Conservation (phyloP, 1,140 invertebrate species). For the Danaus melanippus region DNA sequence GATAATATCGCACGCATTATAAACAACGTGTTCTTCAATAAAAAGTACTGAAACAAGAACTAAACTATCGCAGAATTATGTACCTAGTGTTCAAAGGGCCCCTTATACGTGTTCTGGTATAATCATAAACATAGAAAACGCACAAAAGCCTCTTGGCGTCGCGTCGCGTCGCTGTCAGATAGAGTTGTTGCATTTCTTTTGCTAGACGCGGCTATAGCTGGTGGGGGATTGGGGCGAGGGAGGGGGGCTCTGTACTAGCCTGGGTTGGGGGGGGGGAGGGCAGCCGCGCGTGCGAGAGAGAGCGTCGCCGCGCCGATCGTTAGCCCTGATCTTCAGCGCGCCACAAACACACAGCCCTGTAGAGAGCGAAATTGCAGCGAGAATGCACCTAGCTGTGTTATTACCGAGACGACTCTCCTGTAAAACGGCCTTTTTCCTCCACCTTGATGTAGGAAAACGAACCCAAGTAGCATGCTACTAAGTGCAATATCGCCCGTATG, state of each 20-base stretch:
- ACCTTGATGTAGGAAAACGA: constrained; percentile 24
- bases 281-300: constrained; percentile 40
- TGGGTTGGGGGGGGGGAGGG: too few relatives aligned
- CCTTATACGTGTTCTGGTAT: constrained; percentile 67
- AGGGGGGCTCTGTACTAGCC: constrained; percentile 12
- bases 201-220: constrained; percentile 36
- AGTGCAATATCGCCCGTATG: constrained; percentile 29
- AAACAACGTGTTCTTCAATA: constrained; percentile 35
- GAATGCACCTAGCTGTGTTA: constrained; percentile 71
- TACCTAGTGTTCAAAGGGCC: constrained; percentile 62
- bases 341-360: constrained; percentile 70
- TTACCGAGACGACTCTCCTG: constrained; percentile 43
- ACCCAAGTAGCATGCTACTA: constrained; percentile 25
- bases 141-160: constrained; percentile 68
- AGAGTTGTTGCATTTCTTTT: constrained; percentile 69
- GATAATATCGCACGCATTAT: constrained; percentile 38
- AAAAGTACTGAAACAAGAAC: constrained; percentile 57
- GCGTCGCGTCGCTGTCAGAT: constrained; percentile 67
- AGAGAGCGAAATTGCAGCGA: constrained; percentile 71
- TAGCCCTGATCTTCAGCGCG: constrained; percentile 71
- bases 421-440: constrained; percentile 53
- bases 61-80: constrained; percentile 57
- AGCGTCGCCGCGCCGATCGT: constrained; percentile 58
- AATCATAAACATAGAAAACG: constrained; percentile 70
- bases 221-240: constrained; percentile 16